Percentiles rank a stretch among this genome's conserved stretches.
phyloP scores from a whole-genome alignment of 2,888 invertebrate genomes.

The Diplazon laetatorius region DNA sequence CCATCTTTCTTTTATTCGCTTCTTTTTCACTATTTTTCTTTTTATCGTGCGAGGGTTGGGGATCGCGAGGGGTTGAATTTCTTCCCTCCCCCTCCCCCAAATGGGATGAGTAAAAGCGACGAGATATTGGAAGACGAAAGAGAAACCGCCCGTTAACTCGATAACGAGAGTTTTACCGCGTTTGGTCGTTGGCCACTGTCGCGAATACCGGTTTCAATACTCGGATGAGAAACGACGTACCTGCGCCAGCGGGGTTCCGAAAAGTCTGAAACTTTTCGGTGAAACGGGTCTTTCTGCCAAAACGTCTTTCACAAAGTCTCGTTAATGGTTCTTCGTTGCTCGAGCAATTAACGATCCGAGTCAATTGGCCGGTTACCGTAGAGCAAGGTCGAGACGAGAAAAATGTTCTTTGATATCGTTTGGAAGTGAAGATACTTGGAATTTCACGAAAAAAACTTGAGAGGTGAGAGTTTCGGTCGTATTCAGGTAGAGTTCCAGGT shows the following conservation, averaged over 20 bases:
- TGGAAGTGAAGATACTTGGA: too few relatives aligned
- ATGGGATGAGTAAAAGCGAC: not conserved
- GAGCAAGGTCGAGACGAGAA: not conserved
- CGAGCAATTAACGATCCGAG: not conserved
- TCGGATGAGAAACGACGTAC: too few relatives aligned
- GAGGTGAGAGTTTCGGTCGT: too few relatives aligned
- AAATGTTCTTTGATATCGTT: too few relatives aligned
- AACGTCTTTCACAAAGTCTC: not conserved
- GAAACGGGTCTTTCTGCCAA: not conserved
- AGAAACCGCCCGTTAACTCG: constrained; percentile 21
- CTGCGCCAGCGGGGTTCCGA: too few relatives aligned
- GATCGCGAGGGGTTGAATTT: constrained; percentile 13
- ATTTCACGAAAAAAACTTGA: too few relatives aligned
- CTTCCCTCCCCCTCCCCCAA: too few relatives aligned
- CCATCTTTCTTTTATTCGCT: not conserved
- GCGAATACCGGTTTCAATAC: not conserved
- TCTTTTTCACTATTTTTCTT: not conserved
- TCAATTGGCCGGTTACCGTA: not conserved
- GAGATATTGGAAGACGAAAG: constrained; percentile 22
- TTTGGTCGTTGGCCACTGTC: not conserved
- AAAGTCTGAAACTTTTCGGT: not conserved
- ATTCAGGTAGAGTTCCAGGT: too few relatives aligned
- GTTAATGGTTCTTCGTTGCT: not conserved
- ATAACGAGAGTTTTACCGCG: constrained; percentile 21
- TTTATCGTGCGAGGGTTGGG: not conserved